phyloP scores from a whole-genome alignment of 2,113 vertebrate species.

The Engystomops pustulosus region DNA sequence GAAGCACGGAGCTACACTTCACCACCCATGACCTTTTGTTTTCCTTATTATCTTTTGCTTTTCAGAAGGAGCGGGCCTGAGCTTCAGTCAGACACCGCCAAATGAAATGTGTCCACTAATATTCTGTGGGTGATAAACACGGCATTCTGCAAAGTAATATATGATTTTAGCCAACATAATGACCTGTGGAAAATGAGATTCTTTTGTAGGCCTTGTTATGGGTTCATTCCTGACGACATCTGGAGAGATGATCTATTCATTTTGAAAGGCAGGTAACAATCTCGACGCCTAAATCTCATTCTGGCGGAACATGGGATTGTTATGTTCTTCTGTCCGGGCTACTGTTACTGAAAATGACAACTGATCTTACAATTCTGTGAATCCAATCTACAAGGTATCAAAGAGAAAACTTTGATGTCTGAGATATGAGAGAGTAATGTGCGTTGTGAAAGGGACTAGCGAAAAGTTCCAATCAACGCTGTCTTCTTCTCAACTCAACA shows the following conservation, averaged over 20 bases:
- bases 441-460: background rate
- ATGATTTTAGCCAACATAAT: conserved; percentile 8
- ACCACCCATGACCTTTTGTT: background rate
- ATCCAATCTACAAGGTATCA: conserved; percentile 1
- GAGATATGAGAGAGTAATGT: background rate
- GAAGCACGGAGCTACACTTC: background rate
- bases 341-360: conserved; percentile 9
- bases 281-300: conserved; percentile 18
- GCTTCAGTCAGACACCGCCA: background rate
- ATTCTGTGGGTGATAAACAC: background rate
- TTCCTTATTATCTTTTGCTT: background rate
- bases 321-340: background rate
- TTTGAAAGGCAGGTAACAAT: conserved; percentile 32
- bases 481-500: background rate
- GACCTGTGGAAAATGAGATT: conserved; percentile 34
- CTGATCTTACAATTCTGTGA: background rate
- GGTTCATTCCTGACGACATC: conserved; percentile 3
- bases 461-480: background rate
- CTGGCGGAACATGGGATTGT: background rate
- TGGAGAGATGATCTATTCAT: conserved; percentile 37
- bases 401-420: conserved; percentile 31
- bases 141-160: background rate
- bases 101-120: background rate
- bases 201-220: conserved; percentile 33
- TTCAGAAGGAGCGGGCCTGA: background rate